phyloP scores from a whole-genome alignment of 2,113 vertebrate species.

The Lophius piscatorius region DNA sequence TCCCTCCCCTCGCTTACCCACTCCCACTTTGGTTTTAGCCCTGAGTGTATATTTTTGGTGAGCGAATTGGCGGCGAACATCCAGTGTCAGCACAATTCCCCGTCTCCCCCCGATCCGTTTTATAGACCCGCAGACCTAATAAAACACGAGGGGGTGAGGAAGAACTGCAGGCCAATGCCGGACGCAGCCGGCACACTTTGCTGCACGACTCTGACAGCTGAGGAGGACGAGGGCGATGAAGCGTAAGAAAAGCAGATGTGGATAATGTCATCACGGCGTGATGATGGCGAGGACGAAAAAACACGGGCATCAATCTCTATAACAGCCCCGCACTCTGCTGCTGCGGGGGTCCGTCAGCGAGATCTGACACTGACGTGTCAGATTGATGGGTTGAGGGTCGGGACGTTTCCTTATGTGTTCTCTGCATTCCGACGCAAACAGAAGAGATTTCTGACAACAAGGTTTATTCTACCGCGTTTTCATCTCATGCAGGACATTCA shows the following conservation, averaged over 20 bases:
- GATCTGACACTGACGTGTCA: no score
- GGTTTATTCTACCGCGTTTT: no score
- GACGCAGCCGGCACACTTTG: not conserved
- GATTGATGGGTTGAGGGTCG: no score
- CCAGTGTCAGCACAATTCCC: slow-evolving; percentile 42
- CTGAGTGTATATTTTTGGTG: slow-evolving; percentile 38
- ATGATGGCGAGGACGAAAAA: not conserved
- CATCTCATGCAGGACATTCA: no score
- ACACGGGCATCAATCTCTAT: no score
- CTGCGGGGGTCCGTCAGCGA: no score
- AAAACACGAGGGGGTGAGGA: not conserved
- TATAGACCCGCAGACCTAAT: slow-evolving; percentile 32
- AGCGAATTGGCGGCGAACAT: slow-evolving; percentile 15
- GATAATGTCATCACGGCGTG: not conserved
- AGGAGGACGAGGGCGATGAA: not conserved
- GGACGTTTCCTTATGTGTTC: no score
- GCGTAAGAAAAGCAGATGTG: not conserved
- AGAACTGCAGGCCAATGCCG: not conserved
- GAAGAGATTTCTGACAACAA: no score
- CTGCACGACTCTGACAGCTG: not conserved
- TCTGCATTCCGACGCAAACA: no score
- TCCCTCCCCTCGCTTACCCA: not conserved
- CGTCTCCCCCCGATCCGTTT: slow-evolving; percentile 18
- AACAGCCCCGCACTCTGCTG: no score
- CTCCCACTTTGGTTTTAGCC: slow-evolving; percentile 23